Evolutionary conservation across 2,797 vertebrate genomes (phyloP), one percentile per base, ranked within the genome.

Genomic region (Meriones psammophilus): DNA sequence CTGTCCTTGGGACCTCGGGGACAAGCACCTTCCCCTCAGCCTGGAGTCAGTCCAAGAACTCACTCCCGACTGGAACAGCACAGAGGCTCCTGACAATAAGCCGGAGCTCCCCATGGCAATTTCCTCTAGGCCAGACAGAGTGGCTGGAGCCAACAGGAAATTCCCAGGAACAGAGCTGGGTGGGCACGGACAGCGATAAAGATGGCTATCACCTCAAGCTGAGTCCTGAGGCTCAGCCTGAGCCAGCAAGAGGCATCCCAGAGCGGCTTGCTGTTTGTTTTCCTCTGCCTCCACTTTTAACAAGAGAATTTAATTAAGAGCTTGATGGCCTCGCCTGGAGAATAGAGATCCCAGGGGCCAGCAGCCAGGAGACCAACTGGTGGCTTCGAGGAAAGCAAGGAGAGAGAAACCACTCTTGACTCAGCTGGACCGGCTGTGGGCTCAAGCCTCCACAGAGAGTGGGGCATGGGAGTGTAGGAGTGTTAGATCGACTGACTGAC

Each of bases 281-380:
- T 96, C 50, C 77, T 92, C 28, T 0, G 30, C 76, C 60, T 87
- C 71, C 54, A 89, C 79, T 94, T 96, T 88, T 30, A 92, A 94
- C 0, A 64, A 90, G 89, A 93, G 97, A 96, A 96, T 97, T 97
- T 96, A 97, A 97, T 97, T 96, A 97, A 97, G 92, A 95, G 66
- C 89, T 92, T 12, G 1, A 87, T 88, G 73, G 95, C 85, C 76
- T 95, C 9, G 0, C 42, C 60, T 74, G 42, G 94, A 60, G 89
- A 97, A 79, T 71, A 77, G 80, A 88, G 94, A 85, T 84, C 96
- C 0, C 0, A 93, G 81, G 92, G 88, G 76, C 89, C 22, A n/a
- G 84, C 42, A 39, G 10, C 1, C 42, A 78, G 24, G 60, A 95
- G 77, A 42, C 50, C 50, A 8, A 50, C 89, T 88, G 62, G 66